These are phyloP conservation scores for Pangasianodon hypophthalmus DNA, from an alignment of 2,113 vertebrate species.

Conservation along the genomic window DNA sequence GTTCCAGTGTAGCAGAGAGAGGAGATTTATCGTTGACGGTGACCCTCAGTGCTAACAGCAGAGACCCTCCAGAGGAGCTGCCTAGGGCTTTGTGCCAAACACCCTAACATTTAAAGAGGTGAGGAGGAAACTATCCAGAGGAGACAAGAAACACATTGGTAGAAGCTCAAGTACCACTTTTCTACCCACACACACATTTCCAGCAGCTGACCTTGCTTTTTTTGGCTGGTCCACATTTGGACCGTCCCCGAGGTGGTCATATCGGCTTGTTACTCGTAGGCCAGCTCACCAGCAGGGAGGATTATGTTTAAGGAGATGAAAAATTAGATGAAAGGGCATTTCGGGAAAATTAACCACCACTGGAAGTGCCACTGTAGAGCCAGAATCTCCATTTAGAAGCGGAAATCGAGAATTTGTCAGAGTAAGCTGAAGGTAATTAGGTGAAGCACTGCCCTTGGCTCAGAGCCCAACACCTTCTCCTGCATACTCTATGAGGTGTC, in stretches of 20 bases:
- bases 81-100: conserved; percentile 85
- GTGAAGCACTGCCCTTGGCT: conserved; percentile 45
- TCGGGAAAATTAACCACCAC: conserved; percentile 35
- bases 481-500: conserved; percentile 50
- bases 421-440: conserved; percentile 45
- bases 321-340: conserved; percentile 51
- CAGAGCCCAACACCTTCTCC: background rate
- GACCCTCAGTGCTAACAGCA: conserved; percentile 78
- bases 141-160: conserved; percentile 80
- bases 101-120: conserved; percentile 98
- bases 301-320: conserved; percentile 55
- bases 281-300: conserved; percentile 43
- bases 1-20: conserved; percentile 74
- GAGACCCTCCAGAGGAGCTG: conserved; percentile 82
- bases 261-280: conserved; percentile 35
- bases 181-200: conserved; percentile 43
- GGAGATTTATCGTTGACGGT: conserved; percentile 82
- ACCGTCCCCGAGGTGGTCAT: conserved; percentile 40
- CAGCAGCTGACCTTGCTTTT: conserved; percentile 14
- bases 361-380: conserved; percentile 25
- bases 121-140: conserved; percentile 95
- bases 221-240: conserved; percentile 25
- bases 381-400: conserved; percentile 42
- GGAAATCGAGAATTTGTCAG: conserved; percentile 59
- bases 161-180: conserved; percentile 69